Base-by-base conservation (phyloP, 2,797 vertebrate genomes). In the Cetoscarus ocellatus region DNA sequence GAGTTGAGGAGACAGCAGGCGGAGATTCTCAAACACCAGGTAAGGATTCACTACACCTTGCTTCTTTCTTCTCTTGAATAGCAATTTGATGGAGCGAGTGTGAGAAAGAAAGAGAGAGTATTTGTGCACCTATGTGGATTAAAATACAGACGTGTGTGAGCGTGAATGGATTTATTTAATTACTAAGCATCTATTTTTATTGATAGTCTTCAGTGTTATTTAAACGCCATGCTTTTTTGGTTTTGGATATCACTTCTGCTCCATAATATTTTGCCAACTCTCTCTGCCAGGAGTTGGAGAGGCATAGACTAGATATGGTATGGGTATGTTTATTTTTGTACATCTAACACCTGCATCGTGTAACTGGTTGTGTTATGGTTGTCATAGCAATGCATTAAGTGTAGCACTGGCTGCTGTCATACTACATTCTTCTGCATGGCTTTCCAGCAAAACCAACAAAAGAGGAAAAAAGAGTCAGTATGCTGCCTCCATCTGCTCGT, bases 241-340 rank as follows among this genome's bases (percentile, higher is more conserved):
- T 90, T 73, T 69, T 91, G 88, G 89, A 86, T 90, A 83, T 91
- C 55, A 97, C 96, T 98, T 97, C 97, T 98, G 96, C 98, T 96
- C 96, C 96, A 97, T 99, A 99, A 99, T 99, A 93, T 95, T 98
- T 97, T 99, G 96, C 97, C 97, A 99, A 99, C 98, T 99, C 97
- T 99, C 95, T 99, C 98, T 98, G 94, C 96, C 96, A 99, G 98
- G 98, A 99, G 97, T 98, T 99, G 98, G 98, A 99, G 98, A 99
- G 97, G 96, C 98, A 99, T 99, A 99, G 98, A 98, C 97, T 99
- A 99, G 98, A 99, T 98, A 99, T 99, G 98, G 98, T 99, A 99
- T 99, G 98, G 97, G 97, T 99, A 98, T 98, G 97, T 99, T 98
- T 99, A 96, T 96, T 98, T 99, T 96, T 96, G 97, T 98, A 97